A percentile compares a stretch with the other conserved stretches of the same genome.
Conservation (phyloP, 2,113 vertebrate species). For the Pelecanoides urinatrix region DNA sequence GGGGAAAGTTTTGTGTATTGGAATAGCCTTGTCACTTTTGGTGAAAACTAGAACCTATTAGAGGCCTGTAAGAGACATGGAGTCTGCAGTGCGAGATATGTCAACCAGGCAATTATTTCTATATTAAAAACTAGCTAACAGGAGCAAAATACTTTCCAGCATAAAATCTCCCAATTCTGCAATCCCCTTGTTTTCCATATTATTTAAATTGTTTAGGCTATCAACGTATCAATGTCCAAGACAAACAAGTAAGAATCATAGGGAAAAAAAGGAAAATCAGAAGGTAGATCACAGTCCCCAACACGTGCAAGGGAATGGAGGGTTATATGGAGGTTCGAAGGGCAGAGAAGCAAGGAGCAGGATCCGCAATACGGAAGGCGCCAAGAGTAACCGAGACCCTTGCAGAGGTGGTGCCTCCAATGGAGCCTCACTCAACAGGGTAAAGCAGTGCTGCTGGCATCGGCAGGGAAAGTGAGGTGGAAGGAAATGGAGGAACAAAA, state of each 20-base stretch:
- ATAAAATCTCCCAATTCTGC: background rate
- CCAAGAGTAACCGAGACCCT: background rate
- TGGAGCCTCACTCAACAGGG: background rate
- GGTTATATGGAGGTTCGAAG: background rate
- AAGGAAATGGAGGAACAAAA: constrained; percentile 20
- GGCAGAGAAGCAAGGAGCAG: background rate
- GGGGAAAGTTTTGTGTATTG: background rate
- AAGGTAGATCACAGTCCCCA: background rate
- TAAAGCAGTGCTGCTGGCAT: background rate
- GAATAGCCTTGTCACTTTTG: background rate
- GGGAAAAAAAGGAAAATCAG: background rate
- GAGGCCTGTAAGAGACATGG: background rate
- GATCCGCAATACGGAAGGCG: background rate
- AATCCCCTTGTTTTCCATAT: background rate
- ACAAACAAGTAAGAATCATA: background rate
- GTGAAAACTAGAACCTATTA: background rate
- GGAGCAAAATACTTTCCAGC: background rate
- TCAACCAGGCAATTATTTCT: constrained; percentile 20
- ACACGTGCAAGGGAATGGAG: background rate
- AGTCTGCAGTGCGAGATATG: background rate
- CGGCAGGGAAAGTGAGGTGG: background rate
- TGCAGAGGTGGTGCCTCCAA: background rate
- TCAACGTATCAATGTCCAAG: background rate
- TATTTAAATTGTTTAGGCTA: background rate
- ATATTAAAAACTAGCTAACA: constrained; percentile 1